These are phyloP conservation scores for Ischnus inquisitorius DNA, from an alignment of 2,888 invertebrate genomes.

Conservation along the genomic window DNA sequence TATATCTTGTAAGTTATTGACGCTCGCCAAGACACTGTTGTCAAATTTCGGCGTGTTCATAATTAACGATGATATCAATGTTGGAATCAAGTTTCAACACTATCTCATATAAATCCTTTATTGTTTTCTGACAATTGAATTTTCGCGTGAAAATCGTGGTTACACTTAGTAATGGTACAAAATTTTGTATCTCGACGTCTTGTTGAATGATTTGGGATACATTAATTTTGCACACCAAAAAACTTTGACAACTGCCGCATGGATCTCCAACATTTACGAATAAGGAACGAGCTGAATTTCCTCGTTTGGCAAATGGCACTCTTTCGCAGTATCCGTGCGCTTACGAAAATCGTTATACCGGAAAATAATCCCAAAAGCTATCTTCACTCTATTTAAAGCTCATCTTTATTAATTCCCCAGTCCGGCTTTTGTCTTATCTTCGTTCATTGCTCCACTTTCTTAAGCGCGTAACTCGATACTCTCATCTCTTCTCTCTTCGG, in stretches of 20 bases:
- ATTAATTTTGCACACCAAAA: neutral
- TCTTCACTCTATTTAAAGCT: conserved; percentile 17
- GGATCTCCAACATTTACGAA: no score
- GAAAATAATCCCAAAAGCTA: conserved; percentile 11
- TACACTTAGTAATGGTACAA: neutral
- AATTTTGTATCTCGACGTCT: neutral
- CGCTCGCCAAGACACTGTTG: neutral
- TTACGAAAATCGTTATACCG: neutral
- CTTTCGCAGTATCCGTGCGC: neutral
- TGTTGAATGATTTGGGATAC: no score
- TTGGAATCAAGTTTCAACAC: neutral
- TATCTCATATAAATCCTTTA: neutral
- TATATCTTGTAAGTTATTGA: neutral
- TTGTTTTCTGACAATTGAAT: neutral
- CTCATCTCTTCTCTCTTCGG: neutral
- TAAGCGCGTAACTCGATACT: conserved; percentile 4
- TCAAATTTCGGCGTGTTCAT: neutral
- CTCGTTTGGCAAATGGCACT: neutral
- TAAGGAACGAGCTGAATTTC: no score
- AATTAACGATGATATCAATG: neutral
- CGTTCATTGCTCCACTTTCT: neutral
- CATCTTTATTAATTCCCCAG: conserved; percentile 17
- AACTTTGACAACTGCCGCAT: neutral
- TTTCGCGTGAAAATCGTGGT: neutral
- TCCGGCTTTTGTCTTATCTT: conserved; percentile 14